phyloP scores from a whole-genome alignment of 2,113 vertebrate genomes.

The Drymodes brunneopygia region DNA sequence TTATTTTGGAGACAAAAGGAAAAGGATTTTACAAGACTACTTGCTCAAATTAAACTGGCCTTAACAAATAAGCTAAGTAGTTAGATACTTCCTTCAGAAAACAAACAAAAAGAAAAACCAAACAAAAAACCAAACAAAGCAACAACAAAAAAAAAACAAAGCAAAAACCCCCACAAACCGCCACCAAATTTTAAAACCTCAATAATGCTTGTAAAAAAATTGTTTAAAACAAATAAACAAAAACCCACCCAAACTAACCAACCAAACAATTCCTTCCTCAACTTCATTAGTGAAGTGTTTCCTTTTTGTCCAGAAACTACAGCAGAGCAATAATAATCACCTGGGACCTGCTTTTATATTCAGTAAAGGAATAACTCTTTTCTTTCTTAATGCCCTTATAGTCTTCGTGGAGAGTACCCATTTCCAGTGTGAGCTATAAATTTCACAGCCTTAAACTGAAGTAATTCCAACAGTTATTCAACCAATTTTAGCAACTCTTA shows the following conservation, averaged over 20 bases:
- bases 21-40: neutral
- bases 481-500: neutral
- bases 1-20: neutral
- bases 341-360: neutral
- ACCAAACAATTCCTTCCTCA: neutral
- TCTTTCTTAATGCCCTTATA: neutral
- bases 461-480: neutral
- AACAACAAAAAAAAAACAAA: neutral
- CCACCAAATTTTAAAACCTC: neutral
- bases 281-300: neutral
- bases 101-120: neutral
- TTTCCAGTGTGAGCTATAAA: neutral
- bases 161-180: neutral
- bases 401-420: neutral
- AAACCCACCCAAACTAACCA: neutral
- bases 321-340: neutral
- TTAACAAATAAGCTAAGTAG: neutral
- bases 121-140: neutral
- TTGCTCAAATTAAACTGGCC: neutral
- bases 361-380: neutral
- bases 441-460: neutral
- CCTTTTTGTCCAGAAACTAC: neutral
- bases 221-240: neutral
- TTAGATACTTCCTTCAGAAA: neutral
- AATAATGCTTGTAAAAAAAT: neutral